Percentiles rank a stretch among this genome's conserved stretches.
These are phyloP conservation scores for Zaprionus ghesquierei DNA, from an alignment of 1,140 invertebrate species.

Conservation along the genomic window DNA sequence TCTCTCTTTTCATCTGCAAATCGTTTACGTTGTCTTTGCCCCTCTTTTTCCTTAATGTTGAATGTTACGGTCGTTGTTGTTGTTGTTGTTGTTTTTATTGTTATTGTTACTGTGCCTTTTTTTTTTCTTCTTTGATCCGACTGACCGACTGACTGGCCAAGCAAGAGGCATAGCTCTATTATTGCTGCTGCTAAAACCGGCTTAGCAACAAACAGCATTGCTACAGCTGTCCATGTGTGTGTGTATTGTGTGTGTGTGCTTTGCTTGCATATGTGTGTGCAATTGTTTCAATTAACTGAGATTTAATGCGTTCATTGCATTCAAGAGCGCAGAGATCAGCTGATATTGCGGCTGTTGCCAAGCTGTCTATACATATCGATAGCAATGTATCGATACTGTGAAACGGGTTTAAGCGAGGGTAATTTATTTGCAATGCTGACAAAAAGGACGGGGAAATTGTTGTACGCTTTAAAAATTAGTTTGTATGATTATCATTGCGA, in stretches of 20 bases:
- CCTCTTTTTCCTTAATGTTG: conserved; percentile 24
- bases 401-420: not conserved
- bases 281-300: conserved; percentile 19
- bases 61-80: conserved; percentile 4
- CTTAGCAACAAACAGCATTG: conserved; percentile 14
- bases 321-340: conserved; percentile 34
- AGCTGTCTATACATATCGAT: conserved; percentile 1
- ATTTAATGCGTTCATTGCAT: conserved; percentile 43
- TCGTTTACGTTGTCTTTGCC: conserved; percentile 20
- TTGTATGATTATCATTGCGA: too few species aligned
- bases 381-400: conserved; percentile 14
- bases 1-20: not conserved
- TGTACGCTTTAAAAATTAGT: not conserved
- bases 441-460: not conserved
- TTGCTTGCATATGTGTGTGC: not conserved
- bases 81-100: conserved; percentile 22
- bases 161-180: conserved; percentile 11
- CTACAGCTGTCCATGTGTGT: not conserved
- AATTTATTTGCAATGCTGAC: not conserved
- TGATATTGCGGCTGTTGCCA: conserved; percentile 17
- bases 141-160: conserved; percentile 43
- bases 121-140: too few species aligned
- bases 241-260: not conserved
- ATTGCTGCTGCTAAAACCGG: conserved; percentile 23
- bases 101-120: not conserved